Conservation (phyloP, 2,797 vertebrate genomes). For the Tadarida brasiliensis region DNA sequence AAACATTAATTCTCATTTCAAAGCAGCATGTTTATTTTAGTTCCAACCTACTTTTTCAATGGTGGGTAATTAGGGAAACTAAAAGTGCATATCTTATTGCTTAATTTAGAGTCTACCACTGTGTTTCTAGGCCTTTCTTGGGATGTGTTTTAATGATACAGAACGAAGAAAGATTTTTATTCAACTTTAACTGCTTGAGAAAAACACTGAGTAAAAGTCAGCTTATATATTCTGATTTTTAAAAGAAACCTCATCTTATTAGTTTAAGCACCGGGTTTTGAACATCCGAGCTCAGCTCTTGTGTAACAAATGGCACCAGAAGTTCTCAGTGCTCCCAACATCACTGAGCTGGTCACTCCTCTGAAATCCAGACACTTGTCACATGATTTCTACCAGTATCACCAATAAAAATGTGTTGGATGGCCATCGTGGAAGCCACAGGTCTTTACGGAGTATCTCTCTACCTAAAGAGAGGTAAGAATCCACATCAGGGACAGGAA, state of each 20-base stretch:
- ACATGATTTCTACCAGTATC: not conserved
- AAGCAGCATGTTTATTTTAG: constrained; percentile 86
- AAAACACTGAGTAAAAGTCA: constrained; percentile 84
- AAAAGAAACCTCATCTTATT: constrained; percentile 83
- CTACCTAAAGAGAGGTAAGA: not conserved
- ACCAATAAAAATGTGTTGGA: constrained; percentile 15
- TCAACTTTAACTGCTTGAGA: constrained; percentile 87
- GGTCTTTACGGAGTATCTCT: not conserved
- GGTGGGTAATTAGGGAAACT: constrained; percentile 85
- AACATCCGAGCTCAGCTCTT: constrained; percentile 69
- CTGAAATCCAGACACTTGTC: constrained; percentile 24
- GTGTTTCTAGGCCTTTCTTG: constrained; percentile 85
- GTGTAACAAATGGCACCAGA: constrained; percentile 27
- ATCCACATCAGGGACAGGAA: not conserved
- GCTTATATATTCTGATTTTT: constrained; percentile 84
- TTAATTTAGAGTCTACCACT: constrained; percentile 87
- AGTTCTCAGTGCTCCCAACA: not conserved
- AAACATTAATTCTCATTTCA: constrained; percentile 85
- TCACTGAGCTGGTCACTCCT: not conserved
- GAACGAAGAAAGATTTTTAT: constrained; percentile 87
- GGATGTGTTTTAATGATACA: constrained; percentile 87
- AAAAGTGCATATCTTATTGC: constrained; percentile 84
- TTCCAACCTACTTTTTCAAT: constrained; percentile 86
- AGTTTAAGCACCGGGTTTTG: constrained; percentile 81
- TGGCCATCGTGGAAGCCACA: not conserved